These are phyloP conservation scores for Lepidurus arcticus DNA, from an alignment of 1,140 invertebrate species.

Conservation along the genomic window DNA sequence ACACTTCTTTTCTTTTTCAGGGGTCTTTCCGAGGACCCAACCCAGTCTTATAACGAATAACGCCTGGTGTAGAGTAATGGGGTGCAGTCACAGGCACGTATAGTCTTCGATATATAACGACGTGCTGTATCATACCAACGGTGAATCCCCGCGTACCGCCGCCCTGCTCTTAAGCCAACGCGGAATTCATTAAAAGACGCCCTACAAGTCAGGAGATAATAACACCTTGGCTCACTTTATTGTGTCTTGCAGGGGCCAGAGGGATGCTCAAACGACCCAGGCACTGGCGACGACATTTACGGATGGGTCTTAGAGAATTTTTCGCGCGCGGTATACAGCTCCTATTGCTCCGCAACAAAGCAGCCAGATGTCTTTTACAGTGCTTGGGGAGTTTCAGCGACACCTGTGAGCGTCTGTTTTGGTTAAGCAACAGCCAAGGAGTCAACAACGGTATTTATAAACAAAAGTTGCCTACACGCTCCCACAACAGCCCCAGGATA, in stretches of 20 bases:
- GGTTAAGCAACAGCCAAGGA: background rate
- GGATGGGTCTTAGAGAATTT: background rate
- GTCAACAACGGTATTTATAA: background rate
- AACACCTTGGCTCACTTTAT: too few relatives aligned
- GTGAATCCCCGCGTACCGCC: too few relatives aligned
- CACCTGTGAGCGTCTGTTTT: constrained; percentile 12
- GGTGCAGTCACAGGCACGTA: constrained; percentile 8
- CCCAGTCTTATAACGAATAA: background rate
- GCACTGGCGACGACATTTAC: constrained; percentile 4
- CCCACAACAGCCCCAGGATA: background rate
- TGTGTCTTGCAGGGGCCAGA: too few relatives aligned
- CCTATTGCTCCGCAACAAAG: background rate
- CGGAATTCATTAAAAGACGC: too few relatives aligned
- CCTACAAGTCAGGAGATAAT: too few relatives aligned
- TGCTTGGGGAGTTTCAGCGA: background rate
- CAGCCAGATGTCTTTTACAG: background rate
- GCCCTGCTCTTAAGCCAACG: too few relatives aligned
- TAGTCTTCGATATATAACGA: background rate
- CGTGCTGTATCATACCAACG: background rate
- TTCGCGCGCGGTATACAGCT: background rate
- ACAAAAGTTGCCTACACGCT: background rate
- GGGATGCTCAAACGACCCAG: background rate
- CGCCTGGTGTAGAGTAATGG: background rate
- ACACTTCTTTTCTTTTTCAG: background rate
- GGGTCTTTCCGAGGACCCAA: background rate